These are phyloP conservation scores for Toxotes jaculatrix DNA, from an alignment of 2,113 vertebrate genomes.

Conservation along the genomic window DNA sequence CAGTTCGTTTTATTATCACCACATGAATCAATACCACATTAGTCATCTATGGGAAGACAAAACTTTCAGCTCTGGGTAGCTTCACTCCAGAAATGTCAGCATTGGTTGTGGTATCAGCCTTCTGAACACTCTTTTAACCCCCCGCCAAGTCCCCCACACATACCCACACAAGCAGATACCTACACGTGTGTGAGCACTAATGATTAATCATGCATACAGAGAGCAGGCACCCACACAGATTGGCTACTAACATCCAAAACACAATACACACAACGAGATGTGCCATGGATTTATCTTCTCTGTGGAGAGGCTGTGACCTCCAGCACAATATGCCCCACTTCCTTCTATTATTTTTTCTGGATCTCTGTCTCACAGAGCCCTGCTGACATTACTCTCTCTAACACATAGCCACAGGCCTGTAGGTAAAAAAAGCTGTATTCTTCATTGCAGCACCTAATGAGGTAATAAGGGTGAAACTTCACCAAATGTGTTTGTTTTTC, in stretches of 20 bases:
- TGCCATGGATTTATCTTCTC: constrained; percentile 20
- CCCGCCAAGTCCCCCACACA: background rate
- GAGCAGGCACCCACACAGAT: constrained; percentile 48
- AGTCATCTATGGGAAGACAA: background rate
- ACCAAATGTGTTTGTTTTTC: constrained; percentile 76
- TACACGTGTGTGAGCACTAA: constrained; percentile 26
- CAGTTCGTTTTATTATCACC: background rate
- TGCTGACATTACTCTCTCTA: constrained; percentile 32
- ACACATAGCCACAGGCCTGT: constrained; percentile 43
- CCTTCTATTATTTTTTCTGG: background rate
- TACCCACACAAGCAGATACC: constrained; percentile 29
- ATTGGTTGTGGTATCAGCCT: constrained; percentile 3
- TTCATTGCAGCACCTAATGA: constrained; percentile 62
- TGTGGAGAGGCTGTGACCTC: constrained; percentile 77
- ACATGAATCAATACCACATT: background rate
- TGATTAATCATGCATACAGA: constrained; percentile 47
- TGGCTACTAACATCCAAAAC: constrained; percentile 33
- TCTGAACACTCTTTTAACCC: constrained; percentile 17
- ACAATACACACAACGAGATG: constrained; percentile 23
- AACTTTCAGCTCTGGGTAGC: background rate
- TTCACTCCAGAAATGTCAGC: background rate
- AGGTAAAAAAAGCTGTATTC: constrained; percentile 13
- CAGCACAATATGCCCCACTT: constrained; percentile 62
- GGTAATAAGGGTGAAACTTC: constrained; percentile 68
- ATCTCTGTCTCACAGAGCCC: constrained; percentile 7